Evolutionary conservation across 1,140 invertebrate genomes (phyloP).

Genomic region (Monochamus saltuarius): DNA sequence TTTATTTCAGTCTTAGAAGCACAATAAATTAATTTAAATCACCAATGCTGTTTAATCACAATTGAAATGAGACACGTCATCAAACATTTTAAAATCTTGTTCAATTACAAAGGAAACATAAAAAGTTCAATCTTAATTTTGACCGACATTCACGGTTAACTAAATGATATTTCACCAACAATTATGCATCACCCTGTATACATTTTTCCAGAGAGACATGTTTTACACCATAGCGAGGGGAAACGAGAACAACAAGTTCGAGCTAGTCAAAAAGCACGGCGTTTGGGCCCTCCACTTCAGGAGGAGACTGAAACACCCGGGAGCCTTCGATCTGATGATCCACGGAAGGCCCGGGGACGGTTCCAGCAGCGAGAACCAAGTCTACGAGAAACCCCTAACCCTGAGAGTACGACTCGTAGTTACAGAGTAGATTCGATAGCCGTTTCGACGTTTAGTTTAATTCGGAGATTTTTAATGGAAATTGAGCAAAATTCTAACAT

Average conservation of each 20-base stretch:
- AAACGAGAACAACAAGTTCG: constrained; percentile 66
- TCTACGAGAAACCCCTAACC: constrained; percentile 59
- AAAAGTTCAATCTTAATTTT: no score
- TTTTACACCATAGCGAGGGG: constrained; percentile 66
- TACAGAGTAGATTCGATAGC: constrained; percentile 12
- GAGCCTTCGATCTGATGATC: constrained; percentile 61
- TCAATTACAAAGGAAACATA: no score
- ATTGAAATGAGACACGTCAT: no score
- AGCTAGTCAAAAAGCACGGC: constrained; percentile 64
- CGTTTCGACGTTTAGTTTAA: neutral
- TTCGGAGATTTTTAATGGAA: neutral
- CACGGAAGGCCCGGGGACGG: constrained; percentile 53
- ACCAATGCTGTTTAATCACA: no score
- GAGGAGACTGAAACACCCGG: constrained; percentile 58
- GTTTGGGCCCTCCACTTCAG: constrained; percentile 66
- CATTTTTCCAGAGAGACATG: constrained; percentile 59
- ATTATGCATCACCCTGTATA: no score
- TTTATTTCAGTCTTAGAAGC: no score
- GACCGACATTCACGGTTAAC: no score
- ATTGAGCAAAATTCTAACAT: neutral
- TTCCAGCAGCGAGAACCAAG: constrained; percentile 38
- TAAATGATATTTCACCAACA: no score
- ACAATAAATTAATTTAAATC: no score
- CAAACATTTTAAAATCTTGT: no score
- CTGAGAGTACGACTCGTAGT: constrained; percentile 54